Base-by-base conservation (phyloP, 2,797 vertebrate genomes). In the Pelochelys cantorii region DNA sequence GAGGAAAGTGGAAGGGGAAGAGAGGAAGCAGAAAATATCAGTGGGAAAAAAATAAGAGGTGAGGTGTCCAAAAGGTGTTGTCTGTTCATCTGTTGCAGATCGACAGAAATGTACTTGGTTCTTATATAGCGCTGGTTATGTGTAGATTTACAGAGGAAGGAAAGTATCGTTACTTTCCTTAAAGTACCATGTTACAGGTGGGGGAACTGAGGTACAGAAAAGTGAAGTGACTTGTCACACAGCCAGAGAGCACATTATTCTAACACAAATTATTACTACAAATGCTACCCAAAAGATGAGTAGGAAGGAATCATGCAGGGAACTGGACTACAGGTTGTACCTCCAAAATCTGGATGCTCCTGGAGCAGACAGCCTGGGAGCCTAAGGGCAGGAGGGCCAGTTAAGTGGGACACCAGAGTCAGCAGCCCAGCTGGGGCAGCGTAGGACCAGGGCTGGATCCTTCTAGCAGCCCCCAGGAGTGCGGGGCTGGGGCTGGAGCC, bases 251-350 rank as follows among this genome's bases (percentile, higher is more conserved):
- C 53, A 37, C 54, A n/a, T 77, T 79, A 65, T 56, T 86, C 74
- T 5, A 10, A 11, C 90, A 87, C 80, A 62, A 95, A 85, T 11
- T 81, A 18, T 79, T 79, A 29, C 0, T 0, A 52, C 83, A 80
- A 86, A 90, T 74, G 57, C n/a, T 84, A n/a, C 25, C 56, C 65
- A 71, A 87, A 91, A 75, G 37, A 79, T 25, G 57, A 86, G 27
- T 37, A 31, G 79, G 20, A 65, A 8, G 29, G 37, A 84, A 71
- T n/a, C 57, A 83, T 42, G 10, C 59, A 60, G 12, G 59, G 27
- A 12, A 60, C 57, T 11, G 11, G 57, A 59, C 23, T 27, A 59
- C 42, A 48, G 42, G 42, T 8, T 48, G 42, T 48, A 48, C 42
- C 42, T 48, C 42, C 42, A 48, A 48, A 48, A 48, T 48, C 42